Evolutionary conservation across 2,797 vertebrate genomes (phyloP).

Genomic region (Lates japonicus): DNA sequence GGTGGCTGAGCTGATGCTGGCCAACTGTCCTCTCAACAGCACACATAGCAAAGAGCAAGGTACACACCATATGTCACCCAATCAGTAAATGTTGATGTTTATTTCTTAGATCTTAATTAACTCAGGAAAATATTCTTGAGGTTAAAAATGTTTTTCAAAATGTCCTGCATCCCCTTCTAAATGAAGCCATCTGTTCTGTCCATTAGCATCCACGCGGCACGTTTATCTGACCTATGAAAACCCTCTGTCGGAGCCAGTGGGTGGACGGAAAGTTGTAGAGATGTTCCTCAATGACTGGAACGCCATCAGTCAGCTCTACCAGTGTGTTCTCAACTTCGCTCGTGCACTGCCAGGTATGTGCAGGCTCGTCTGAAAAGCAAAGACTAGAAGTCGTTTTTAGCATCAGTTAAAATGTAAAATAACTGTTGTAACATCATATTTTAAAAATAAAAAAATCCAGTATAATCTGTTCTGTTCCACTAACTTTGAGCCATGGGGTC

Average conservation of each 20-base stretch:
- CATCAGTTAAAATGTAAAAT: not conserved
- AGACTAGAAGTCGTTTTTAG: not conserved
- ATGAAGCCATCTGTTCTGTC: constrained; percentile 26
- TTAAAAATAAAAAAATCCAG: no score
- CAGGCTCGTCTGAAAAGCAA: not conserved
- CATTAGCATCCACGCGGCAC: constrained; percentile 93
- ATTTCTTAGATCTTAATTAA: not conserved
- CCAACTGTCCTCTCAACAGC: constrained; percentile 96
- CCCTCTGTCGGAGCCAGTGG: constrained; percentile 96
- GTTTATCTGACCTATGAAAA: constrained; percentile 98
- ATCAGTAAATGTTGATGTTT: not conserved
- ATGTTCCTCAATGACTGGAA: constrained; percentile 99
- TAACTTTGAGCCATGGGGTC: not conserved
- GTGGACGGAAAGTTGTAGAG: constrained; percentile 97
- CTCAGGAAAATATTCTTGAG: not conserved
- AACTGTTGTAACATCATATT: not conserved
- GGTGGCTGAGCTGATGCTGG: constrained; percentile 97
- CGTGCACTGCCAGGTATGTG: constrained; percentile 91
- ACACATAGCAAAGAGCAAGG: constrained; percentile 97
- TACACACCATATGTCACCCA: constrained; percentile 46
- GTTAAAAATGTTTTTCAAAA: not conserved
- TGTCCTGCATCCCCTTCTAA: constrained; percentile 8
- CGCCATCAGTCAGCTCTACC: constrained; percentile 95
- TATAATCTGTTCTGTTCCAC: not conserved
- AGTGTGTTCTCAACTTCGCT: constrained; percentile 97